Evolutionary conservation across 1,140 invertebrate genomes (phyloP).

Genomic region (Drosophila kurseongensis): DNA sequence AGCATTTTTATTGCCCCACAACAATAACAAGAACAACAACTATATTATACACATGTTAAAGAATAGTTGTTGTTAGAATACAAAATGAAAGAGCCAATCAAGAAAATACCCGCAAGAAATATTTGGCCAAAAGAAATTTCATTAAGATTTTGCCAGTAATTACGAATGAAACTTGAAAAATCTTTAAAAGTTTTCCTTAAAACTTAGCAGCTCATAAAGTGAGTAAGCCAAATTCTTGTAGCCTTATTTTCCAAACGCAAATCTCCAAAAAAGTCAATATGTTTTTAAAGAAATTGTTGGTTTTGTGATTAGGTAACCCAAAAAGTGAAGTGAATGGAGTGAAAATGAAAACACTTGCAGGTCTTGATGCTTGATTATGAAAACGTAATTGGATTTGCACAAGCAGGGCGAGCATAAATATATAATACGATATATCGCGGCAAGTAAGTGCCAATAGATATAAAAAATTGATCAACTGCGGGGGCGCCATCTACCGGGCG

Average conservation of each 20-base stretch:
- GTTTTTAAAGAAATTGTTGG: no score
- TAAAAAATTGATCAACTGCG: slow-evolving; percentile 51
- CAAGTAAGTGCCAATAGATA: slow-evolving; percentile 35
- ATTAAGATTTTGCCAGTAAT: slow-evolving; percentile 26
- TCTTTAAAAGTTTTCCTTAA: background rate
- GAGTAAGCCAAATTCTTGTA: no score
- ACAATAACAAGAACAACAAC: slow-evolving; percentile 41
- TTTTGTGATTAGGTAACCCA: background rate
- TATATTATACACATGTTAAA: slow-evolving; percentile 31
- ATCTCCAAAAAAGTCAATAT: no score
- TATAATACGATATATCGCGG: slow-evolving; percentile 16
- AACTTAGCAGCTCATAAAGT: no score
- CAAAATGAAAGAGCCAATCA: slow-evolving; percentile 40
- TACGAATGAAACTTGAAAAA: background rate
- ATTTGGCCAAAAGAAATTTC: slow-evolving; percentile 11
- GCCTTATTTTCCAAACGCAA: no score
- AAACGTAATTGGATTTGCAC: slow-evolving; percentile 41
- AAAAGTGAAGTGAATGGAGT: background rate
- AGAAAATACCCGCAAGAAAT: slow-evolving; percentile 5
- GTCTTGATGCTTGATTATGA: slow-evolving; percentile 28
- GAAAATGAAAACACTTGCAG: slow-evolving; percentile 9
- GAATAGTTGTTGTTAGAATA: slow-evolving; percentile 27
- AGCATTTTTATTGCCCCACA: slow-evolving; percentile 76
- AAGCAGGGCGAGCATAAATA: slow-evolving; percentile 4
- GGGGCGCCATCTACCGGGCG: slow-evolving; percentile 6